Conservation (phyloP, 2,797 vertebrate genomes). For the Rhinogobio ventralis region DNA sequence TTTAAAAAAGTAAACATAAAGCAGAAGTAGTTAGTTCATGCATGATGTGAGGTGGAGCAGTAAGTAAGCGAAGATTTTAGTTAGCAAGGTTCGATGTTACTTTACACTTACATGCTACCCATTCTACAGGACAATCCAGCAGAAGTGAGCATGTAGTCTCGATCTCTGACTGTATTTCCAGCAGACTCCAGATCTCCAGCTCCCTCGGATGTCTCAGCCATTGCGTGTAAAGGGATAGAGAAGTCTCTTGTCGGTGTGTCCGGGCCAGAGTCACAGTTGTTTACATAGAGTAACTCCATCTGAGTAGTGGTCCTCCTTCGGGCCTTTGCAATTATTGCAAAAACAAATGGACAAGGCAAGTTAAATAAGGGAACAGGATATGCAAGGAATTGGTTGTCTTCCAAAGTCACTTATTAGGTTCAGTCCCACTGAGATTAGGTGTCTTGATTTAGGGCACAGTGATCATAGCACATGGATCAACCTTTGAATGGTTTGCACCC, state of each 20-base stretch:
- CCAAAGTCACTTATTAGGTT: neutral
- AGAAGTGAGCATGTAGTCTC: conserved; percentile 83
- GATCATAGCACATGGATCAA: neutral
- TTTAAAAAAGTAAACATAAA: conserved; percentile 49
- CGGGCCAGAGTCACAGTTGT: conserved; percentile 83
- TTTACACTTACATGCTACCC: conserved; percentile 95
- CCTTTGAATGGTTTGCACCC: neutral
- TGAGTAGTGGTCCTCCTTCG: conserved; percentile 95
- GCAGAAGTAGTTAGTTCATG: conserved; percentile 57
- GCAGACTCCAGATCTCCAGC: conserved; percentile 79
- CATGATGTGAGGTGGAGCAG: conserved; percentile 51
- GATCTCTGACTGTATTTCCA: conserved; percentile 85
- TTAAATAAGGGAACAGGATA: neutral
- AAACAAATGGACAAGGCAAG: neutral
- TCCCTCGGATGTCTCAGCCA: conserved; percentile 82
- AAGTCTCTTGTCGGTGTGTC: conserved; percentile 80
- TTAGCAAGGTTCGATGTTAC: conserved; percentile 1
- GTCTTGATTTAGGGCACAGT: too few species aligned
- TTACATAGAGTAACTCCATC: conserved; percentile 95
- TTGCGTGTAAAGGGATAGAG: conserved; percentile 75
- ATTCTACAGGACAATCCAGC: conserved; percentile 92
- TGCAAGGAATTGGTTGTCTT: neutral
- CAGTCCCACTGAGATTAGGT: neutral
- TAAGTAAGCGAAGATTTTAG: conserved; percentile 49
- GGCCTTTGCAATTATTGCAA: conserved; percentile 76